Evolutionary conservation across 2,113 vertebrate genomes (phyloP).

Genomic region (human (Homo sapiens)): DNA sequence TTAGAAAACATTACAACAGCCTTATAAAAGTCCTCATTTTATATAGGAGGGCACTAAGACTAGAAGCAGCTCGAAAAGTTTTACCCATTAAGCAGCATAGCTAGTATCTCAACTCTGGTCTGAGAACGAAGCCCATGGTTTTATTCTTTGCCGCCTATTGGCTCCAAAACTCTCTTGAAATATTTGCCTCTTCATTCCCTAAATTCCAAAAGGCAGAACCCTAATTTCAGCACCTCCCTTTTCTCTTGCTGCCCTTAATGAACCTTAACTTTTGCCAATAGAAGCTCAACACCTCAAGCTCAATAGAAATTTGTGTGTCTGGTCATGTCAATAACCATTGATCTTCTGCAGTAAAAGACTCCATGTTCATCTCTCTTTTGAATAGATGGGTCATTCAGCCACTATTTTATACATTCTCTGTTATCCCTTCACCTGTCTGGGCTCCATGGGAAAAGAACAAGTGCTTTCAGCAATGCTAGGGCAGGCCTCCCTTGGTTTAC

Average conservation of each 20-base stretch:
- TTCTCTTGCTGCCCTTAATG: neutral
- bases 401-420: neutral
- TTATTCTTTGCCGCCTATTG: neutral
- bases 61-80: neutral
- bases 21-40: neutral
- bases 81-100: neutral
- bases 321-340: neutral
- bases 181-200: neutral
- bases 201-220: neutral
- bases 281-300: neutral
- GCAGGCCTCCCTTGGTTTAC: neutral
- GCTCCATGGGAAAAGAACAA: neutral
- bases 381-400: neutral
- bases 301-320: neutral
- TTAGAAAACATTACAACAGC: neutral
- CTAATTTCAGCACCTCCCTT: neutral
- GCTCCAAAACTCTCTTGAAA: neutral
- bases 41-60: neutral
- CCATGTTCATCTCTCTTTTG: neutral
- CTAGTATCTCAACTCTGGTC: neutral
- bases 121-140: neutral
- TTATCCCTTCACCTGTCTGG: neutral
- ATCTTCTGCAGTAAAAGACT: neutral
- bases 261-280: neutral
- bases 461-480: neutral